A percentile compares a stretch with the other conserved stretches of the same genome.
Conservation (phyloP, 2,113 vertebrate genomes). For the Tympanuchus pallidicinctus region DNA sequence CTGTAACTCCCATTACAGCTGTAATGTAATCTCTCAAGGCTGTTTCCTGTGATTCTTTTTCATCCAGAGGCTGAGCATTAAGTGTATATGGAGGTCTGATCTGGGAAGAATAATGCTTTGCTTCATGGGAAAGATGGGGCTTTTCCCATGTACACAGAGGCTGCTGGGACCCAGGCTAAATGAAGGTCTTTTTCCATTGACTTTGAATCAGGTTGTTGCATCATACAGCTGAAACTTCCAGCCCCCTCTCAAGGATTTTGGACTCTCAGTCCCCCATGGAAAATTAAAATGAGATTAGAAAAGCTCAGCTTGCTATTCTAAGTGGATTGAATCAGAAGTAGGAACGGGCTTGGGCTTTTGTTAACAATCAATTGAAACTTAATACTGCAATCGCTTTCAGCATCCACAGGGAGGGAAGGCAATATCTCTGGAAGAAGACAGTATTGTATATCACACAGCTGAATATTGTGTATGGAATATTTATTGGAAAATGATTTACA, state of each 20-base stretch:
- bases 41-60: neutral
- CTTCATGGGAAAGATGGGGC: neutral
- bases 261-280: conserved; percentile 38
- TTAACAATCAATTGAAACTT: conserved; percentile 63
- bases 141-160: rapidly evolving
- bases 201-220: neutral
- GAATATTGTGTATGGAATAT: conserved; percentile 59
- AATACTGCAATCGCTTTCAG: conserved; percentile 45
- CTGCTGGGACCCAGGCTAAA: neutral
- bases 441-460: conserved; percentile 46
- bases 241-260: conserved; percentile 16
- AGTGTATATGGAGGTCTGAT: neutral
- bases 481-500: conserved; percentile 65
- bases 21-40: rapidly evolving
- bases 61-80: neutral
- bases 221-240: conserved; percentile 32
- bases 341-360: conserved; percentile 51
- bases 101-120: neutral
- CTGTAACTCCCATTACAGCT: rapidly evolving
- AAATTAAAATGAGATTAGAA: conserved; percentile 70
- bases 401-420: conserved; percentile 58
- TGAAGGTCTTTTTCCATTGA: neutral
- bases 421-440: conserved; percentile 52
- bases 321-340: conserved; percentile 66
- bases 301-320: conserved; percentile 55